Base-by-base conservation (phyloP, 2,797 vertebrate genomes). In the Tokudaia tokunoshimensis region DNA sequence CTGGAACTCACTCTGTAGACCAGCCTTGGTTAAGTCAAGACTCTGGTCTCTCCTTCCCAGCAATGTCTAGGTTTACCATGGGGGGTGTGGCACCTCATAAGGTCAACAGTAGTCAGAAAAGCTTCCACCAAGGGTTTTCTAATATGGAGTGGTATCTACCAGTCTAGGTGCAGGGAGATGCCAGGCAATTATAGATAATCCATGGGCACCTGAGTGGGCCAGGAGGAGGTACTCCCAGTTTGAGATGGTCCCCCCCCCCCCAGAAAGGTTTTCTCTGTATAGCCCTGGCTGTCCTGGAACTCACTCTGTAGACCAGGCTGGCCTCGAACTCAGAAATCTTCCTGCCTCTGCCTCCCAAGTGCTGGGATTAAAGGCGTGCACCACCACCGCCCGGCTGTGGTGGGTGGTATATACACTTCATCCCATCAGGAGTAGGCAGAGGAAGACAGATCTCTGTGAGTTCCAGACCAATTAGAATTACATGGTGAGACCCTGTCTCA, bases 31-130 rank as follows among this genome's bases (percentile, higher is more conserved):
- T 63, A 20, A 19, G 55, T 19, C 41, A 74, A 41, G 80, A 4
- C 63, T 55, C 61, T 61, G 55, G 20, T 70, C 89, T 96, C 37
- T 92, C 26, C 88, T 59, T 57, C 92, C 75, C 80, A 29, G 76
- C 34, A 50, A 26, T 50, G 50, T 84, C 70, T 65, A 78, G 59
- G 41, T 79, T 89, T 75, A 37, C 47, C 52, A 1, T 47, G 79
- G 37, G 24, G 22, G 75, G 76, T 17, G 0, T 50, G 41, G 65
- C 3, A 0, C 52, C 94, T 94, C 61, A 80, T n/a, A 80, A 76
- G 41, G 74, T 59, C 61, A 65, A 24, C 75, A 47, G 24, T 29
- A n/a, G 81, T 22, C 26, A 70, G 52, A 70, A 72, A 22, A 83
- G 44, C 22, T n/a, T 34, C 26, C 1, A 10, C 22, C 6, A 4